Evolutionary conservation across 92 coral and sea anemone species (phyloP).

Genomic region (Zoanthus sociatus): DNA sequence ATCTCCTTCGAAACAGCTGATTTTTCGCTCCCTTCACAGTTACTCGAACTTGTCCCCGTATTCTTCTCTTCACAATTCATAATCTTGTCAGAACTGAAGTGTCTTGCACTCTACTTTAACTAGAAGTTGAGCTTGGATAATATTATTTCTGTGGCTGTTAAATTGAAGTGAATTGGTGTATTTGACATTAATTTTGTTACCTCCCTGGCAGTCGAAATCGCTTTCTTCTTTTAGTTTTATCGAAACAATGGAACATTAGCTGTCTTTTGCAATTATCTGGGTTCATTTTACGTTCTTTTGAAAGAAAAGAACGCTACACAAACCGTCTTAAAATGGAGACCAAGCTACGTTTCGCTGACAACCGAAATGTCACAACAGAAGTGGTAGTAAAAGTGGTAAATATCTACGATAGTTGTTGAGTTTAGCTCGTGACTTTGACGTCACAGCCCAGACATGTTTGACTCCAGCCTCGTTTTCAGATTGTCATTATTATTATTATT

Average conservation of each 20-base stretch:
- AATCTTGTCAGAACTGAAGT: neutral
- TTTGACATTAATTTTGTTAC: no score
- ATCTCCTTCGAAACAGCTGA: slow-evolving; percentile 21
- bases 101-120: neutral
- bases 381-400: no score
- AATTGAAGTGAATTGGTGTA: neutral
- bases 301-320: neutral
- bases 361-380: no score
- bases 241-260: neutral
- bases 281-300: slow-evolving; percentile 11
- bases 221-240: neutral
- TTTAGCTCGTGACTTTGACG: no score
- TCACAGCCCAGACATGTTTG: no score
- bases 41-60: neutral
- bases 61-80: neutral
- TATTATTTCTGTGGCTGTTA: neutral
- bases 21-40: neutral
- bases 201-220: slow-evolving; percentile 5
- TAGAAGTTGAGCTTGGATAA: neutral
- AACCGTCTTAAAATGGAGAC: neutral
- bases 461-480: no score
- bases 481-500: no score
- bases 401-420: no score
- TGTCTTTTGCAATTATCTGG: neutral
- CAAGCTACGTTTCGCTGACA: neutral